These are phyloP conservation scores for Mythimna ferrago DNA, from an alignment of 2,888 invertebrate species.

Conservation along the genomic window DNA sequence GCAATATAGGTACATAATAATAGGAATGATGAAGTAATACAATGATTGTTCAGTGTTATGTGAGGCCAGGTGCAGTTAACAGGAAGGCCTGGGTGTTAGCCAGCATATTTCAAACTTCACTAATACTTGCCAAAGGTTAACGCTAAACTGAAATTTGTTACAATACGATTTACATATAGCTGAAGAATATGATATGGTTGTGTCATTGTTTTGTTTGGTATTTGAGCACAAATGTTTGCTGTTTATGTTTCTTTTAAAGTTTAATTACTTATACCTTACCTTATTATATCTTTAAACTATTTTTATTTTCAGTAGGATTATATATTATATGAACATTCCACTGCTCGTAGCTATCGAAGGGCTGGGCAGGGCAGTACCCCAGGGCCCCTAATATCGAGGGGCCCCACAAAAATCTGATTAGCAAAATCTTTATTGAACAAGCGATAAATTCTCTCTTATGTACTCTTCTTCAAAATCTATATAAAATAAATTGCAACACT, in stretches of 20 bases:
- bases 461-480: too few relatives aligned
- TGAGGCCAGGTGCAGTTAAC: constrained; percentile 75
- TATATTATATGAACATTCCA: background rate
- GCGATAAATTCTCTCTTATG: too few relatives aligned
- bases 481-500: too few relatives aligned
- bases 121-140: constrained; percentile 87
- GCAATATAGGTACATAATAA: constrained; percentile 33
- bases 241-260: background rate
- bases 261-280: too few relatives aligned
- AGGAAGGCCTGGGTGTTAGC: constrained; percentile 86
- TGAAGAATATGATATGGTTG: constrained; percentile 8
- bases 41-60: constrained; percentile 53
- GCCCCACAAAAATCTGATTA: too few relatives aligned
- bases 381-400: too few relatives aligned
- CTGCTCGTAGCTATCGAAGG: too few relatives aligned
- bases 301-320: background rate
- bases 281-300: background rate
- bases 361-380: too few relatives aligned
- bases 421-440: too few relatives aligned
- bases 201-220: constrained; percentile 8
- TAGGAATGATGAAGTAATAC: constrained; percentile 49
- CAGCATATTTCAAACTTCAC: constrained; percentile 79
- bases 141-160: constrained; percentile 58
- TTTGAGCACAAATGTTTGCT: background rate
- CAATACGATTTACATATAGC: constrained; percentile 31